These are phyloP conservation scores for Clitarchus hookeri DNA, from an alignment of 2,888 invertebrate genomes.

Conservation along the genomic window DNA sequence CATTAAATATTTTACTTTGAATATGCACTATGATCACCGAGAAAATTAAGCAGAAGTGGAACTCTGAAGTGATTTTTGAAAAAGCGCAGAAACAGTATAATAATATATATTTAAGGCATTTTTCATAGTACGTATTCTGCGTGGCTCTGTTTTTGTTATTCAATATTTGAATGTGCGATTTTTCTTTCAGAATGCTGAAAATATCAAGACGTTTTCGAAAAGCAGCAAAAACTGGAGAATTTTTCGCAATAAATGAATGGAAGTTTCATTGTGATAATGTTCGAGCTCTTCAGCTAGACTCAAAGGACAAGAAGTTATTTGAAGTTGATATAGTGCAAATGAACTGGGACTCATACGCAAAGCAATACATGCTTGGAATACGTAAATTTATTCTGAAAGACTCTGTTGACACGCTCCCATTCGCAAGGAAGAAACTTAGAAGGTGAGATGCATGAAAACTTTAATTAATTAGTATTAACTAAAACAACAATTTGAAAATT, in stretches of 20 bases:
- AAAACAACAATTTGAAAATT: too few relatives aligned
- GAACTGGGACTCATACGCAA: constrained; percentile 80
- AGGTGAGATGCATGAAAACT: constrained; percentile 57
- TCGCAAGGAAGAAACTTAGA: constrained; percentile 67
- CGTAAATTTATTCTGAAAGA: constrained; percentile 83
- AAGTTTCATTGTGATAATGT: constrained; percentile 71
- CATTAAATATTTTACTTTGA: too few relatives aligned
- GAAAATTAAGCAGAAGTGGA: too few relatives aligned
- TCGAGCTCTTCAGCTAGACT: constrained; percentile 59
- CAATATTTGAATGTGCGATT: constrained; percentile 23
- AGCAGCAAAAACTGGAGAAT: constrained; percentile 78
- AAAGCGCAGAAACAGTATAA: too few relatives aligned
- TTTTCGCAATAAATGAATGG: constrained; percentile 87
- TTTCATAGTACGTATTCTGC: too few relatives aligned
- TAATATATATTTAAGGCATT: too few relatives aligned
- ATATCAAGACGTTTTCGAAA: constrained; percentile 79
- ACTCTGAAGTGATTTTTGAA: too few relatives aligned
- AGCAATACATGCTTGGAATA: constrained; percentile 82
- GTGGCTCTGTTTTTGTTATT: not conserved
- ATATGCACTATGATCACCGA: too few relatives aligned
- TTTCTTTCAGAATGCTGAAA: constrained; percentile 73
- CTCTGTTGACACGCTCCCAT: constrained; percentile 64
- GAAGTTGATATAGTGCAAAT: constrained; percentile 68
- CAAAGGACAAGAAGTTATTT: constrained; percentile 64
- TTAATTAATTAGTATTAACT: too few relatives aligned